Evolutionary conservation across 1,140 invertebrate species (phyloP).

Genomic region (Saccostrea cuccullata): DNA sequence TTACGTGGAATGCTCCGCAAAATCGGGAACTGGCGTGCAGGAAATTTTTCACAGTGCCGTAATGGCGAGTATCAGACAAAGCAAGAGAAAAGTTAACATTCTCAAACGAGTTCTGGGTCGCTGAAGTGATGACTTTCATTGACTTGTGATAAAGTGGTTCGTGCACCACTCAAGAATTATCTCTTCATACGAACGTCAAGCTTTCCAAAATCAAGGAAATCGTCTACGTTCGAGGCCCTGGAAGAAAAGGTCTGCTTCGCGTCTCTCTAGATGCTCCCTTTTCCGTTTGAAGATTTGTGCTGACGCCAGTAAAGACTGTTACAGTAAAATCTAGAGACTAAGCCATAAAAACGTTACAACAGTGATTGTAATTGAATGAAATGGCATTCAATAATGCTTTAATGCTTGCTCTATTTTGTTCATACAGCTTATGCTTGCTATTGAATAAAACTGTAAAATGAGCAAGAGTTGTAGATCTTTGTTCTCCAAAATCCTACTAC

Average conservation of each 20-base stretch:
- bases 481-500: not conserved
- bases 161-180: not conserved
- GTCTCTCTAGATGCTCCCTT: not conserved
- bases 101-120: slow-evolving; percentile 54
- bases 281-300: not conserved
- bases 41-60: slow-evolving; percentile 93
- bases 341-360: not conserved
- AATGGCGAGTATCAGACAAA: slow-evolving; percentile 83
- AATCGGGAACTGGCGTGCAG: slow-evolving; percentile 93
- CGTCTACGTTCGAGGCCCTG: not conserved
- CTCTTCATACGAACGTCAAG: too few relatives aligned
- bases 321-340: not conserved
- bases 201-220: not conserved
- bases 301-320: not conserved
- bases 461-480: not conserved
- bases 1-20: slow-evolving; percentile 93
- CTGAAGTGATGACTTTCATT: not conserved
- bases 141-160: not conserved
- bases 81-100: slow-evolving; percentile 66
- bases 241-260: not conserved
- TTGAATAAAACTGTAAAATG: not conserved
- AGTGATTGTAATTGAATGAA: not conserved
- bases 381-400: not conserved
- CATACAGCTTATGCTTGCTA: not conserved
- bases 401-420: not conserved